Percentiles rank a stretch among this genome's conserved stretches.
Evolutionary conservation across 2,113 vertebrate genomes (phyloP).

Genomic region (Clarias magur): DNA sequence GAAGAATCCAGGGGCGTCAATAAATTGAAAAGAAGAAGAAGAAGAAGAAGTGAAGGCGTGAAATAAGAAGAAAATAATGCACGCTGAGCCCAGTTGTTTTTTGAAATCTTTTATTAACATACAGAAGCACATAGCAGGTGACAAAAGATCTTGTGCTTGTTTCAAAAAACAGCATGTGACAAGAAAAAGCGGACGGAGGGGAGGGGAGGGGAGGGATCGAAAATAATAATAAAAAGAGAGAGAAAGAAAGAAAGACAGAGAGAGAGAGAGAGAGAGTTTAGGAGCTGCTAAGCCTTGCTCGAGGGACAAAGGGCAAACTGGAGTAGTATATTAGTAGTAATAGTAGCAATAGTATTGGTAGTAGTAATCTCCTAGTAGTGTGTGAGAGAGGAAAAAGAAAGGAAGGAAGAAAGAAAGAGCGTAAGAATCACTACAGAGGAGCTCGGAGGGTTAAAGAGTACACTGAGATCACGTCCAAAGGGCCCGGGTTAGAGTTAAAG

Average conservation of each 20-base stretch:
- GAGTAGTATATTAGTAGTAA: conserved; percentile 51
- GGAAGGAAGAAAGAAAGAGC: conserved; percentile 35
- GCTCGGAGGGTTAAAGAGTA: conserved; percentile 52
- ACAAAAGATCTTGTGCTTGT: conserved; percentile 83
- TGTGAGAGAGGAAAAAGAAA: conserved; percentile 18
- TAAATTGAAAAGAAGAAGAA: neutral
- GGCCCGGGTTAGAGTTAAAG: conserved; percentile 62
- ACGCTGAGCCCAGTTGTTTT: conserved; percentile 40
- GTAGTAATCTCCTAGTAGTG: conserved; percentile 56
- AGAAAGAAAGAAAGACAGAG: conserved; percentile 40
- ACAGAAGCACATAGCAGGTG: conserved; percentile 80
- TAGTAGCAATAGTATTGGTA: conserved; percentile 50
- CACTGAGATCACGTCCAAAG: conserved; percentile 53
- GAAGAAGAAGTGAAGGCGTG: neutral
- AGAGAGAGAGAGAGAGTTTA: conserved; percentile 41
- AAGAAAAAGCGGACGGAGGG: conserved; percentile 65
- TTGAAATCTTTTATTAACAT: conserved; percentile 84
- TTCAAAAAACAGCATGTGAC: conserved; percentile 75
- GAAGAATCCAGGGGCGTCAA: neutral
- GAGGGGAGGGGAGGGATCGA: conserved; percentile 25
- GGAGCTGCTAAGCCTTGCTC: conserved; percentile 58
- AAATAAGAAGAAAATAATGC: neutral
- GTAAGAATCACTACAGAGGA: conserved; percentile 54
- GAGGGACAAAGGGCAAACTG: conserved; percentile 41
- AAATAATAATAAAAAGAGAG: conserved; percentile 42